Evolutionary conservation across 1,140 invertebrate genomes (phyloP), one percentile per base, ranked within the genome.

Genomic region (Calliopsis andreniformis): DNA sequence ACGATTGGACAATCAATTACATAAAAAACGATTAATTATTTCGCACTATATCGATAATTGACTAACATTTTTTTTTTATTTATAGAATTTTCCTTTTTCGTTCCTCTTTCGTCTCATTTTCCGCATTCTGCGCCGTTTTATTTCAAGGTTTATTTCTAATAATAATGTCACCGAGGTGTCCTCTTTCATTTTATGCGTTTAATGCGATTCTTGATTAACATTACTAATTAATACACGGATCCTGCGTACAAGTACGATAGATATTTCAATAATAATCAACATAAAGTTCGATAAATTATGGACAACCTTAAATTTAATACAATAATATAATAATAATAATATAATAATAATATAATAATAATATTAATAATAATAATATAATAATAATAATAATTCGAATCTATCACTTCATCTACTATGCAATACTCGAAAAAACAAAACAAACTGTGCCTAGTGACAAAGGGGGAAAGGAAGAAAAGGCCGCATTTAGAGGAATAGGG

Each of bases 31-130:
- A 89, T 89, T 87, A 89, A 87, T 89, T 87, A 77, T 86, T 75
- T 78, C 78, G 83, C 85, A 86, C 83, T 88, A 89, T 56, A 35
- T 39, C 35, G 35, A 39, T 90, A 91, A 91, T 90, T 92, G 89
- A 91, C 90, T 91, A 91, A 91, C 78, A 76, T 87, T 89, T 88
- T 76, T 87, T 89, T 88, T 89, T 86, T n/a, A n/a, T 85, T 91
- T 87, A 92, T 82, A 88, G 0, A 43, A 20, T 68, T 69, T 66
- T 55, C 59, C 45, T 47, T 70, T 79, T 66, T 76, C 72, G 23
- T 66, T 72, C 16, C 64, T 70, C 61, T 53, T 16, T 80, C 16
- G 5, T 47, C 20, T 23, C 6, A 7, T 51, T 53, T 55, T 10
- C 16, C 25, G 23, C 25, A 1, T 12, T 28, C 25, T 51, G 4